Evolutionary conservation across 2,888 invertebrate species (phyloP).

Genomic region (Hypsopygia costalis): DNA sequence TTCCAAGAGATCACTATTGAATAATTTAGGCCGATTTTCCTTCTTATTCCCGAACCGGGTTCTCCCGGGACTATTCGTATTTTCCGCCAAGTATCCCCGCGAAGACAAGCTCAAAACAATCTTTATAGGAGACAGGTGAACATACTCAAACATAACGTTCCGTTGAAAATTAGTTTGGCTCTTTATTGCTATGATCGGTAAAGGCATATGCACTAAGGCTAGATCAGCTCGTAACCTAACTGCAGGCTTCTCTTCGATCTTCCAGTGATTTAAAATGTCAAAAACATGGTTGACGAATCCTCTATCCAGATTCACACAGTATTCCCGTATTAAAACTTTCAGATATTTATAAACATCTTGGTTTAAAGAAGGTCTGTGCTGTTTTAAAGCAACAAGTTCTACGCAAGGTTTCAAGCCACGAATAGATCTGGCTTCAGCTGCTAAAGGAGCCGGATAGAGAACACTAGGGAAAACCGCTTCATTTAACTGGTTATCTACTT

Average conservation of each 20-base stretch:
- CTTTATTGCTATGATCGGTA: constrained; percentile 69
- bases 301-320: constrained; percentile 85
- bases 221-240: constrained; percentile 78
- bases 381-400: constrained; percentile 78
- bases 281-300: constrained; percentile 83
- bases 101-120: constrained; percentile 82
- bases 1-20: constrained; percentile 81
- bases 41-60: constrained; percentile 53
- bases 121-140: constrained; percentile 81
- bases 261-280: constrained; percentile 82
- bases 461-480: constrained; percentile 87
- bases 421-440: constrained; percentile 55
- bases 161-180: constrained; percentile 53
- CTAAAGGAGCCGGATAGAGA: constrained; percentile 81
- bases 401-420: constrained; percentile 78
- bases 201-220: constrained; percentile 80
- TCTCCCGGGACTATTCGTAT: constrained; percentile 43
- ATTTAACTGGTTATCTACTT: constrained; percentile 88
- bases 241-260: constrained; percentile 79
- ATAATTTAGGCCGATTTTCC: constrained; percentile 71
- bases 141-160: constrained; percentile 75
- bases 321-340: constrained; percentile 83
- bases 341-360: constrained; percentile 82
- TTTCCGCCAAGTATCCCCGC: constrained; percentile 59
- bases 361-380: constrained; percentile 65